Conservation (phyloP, 2,113 vertebrate species). For the Chiloscyllium plagiosum region DNA sequence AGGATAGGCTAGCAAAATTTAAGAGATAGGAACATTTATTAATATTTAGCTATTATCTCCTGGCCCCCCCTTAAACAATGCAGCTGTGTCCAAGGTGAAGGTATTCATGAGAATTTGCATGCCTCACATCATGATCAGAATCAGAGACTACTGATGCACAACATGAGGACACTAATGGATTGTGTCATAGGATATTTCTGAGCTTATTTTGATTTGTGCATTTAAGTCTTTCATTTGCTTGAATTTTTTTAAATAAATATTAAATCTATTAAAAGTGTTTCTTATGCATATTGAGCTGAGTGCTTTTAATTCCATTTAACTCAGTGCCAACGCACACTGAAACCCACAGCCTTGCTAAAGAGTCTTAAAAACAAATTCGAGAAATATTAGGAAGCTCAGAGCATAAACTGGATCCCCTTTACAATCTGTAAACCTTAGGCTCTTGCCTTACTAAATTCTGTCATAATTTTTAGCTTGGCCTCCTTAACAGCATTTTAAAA, state of each 20-base stretch:
- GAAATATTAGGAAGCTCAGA: neutral
- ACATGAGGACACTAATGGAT: neutral
- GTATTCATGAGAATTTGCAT: neutral
- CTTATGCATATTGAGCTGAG: neutral
- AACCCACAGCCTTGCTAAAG: neutral
- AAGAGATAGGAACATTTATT: too few relatives aligned
- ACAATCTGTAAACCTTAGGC: neutral
- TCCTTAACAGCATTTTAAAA: neutral
- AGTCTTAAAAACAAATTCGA: neutral
- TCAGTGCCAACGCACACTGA: neutral
- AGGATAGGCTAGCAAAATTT: too few relatives aligned
- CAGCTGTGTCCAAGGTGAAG: too few relatives aligned
- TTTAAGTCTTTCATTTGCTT: neutral
- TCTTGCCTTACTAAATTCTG: neutral
- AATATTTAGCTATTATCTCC: too few relatives aligned
- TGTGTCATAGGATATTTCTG: neutral
- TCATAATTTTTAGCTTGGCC: neutral
- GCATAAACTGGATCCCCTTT: neutral
- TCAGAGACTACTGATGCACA: neutral
- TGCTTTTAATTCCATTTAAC: neutral
- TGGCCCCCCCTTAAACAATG: neutral
- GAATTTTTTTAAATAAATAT: neutral
- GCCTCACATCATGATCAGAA: neutral
- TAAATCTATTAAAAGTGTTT: neutral
- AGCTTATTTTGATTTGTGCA: neutral